Evolutionary conservation across 2,888 invertebrate genomes (phyloP).

Genomic region (Epirrhoe alternata): DNA sequence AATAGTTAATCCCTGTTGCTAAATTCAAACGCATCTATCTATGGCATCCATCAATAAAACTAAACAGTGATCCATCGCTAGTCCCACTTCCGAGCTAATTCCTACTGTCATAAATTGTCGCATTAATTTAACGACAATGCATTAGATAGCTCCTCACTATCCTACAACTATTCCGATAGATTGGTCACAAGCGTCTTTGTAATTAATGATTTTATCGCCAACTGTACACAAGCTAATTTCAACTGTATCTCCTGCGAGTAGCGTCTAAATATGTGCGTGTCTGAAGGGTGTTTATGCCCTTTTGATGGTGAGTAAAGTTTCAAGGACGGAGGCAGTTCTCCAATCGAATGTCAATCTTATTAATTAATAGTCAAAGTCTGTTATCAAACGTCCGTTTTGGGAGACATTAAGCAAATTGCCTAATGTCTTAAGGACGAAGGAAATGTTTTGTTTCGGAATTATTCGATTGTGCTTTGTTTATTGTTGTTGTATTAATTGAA

Average conservation of each 20-base stretch:
- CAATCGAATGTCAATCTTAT: constrained; percentile 63
- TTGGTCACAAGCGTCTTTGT: constrained; percentile 46
- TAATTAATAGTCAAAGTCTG: constrained; percentile 46
- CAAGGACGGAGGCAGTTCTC: constrained; percentile 34
- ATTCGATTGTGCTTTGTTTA: constrained; percentile 56
- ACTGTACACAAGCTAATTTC: not conserved
- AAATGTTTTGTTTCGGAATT: constrained; percentile 40
- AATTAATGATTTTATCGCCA: constrained; percentile 44
- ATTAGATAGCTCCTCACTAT: constrained; percentile 69
- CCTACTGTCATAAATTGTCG: constrained; percentile 80
- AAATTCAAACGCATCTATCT: constrained; percentile 63
- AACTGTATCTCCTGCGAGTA: not conserved
- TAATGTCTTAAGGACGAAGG: constrained; percentile 61
- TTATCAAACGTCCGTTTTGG: constrained; percentile 47
- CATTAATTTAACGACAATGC: constrained; percentile 84
- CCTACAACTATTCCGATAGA: constrained; percentile 61
- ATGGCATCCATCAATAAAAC: constrained; percentile 49
- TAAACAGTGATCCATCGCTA: constrained; percentile 62
- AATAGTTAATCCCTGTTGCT: constrained; percentile 40
- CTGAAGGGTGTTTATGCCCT: constrained; percentile 19
- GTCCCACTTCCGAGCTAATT: constrained; percentile 68
- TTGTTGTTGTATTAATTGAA: constrained; percentile 46
- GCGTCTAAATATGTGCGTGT: constrained; percentile 5
- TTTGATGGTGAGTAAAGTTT: constrained; percentile 22
- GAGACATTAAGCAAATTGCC: constrained; percentile 80